Conservation (phyloP, 2,888 invertebrate genomes). For the Danaus chrysippus region DNA sequence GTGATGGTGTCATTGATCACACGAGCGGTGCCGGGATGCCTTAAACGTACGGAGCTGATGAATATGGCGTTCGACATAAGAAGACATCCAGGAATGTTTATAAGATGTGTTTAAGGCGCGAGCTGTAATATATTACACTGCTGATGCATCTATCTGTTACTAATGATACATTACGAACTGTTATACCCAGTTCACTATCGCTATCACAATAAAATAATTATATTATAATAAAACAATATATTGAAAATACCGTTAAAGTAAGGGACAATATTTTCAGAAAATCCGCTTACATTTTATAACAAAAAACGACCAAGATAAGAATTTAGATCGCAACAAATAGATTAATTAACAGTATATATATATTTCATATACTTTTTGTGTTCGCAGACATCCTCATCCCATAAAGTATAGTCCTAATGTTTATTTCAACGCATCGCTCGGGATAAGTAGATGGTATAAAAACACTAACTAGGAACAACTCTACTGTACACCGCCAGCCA, state of each 20-base stretch:
- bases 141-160: not conserved
- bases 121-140: not conserved
- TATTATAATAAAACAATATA: too few species aligned
- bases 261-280: too few species aligned
- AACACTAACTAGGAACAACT: not conserved
- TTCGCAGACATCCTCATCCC: not conserved
- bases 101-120: not conserved
- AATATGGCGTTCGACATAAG: not conserved
- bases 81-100: not conserved
- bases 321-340: too few species aligned
- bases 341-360: not conserved
- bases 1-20: not conserved
- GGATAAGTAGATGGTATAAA: not conserved
- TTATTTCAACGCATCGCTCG: constrained; percentile 11
- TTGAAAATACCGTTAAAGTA: too few species aligned
- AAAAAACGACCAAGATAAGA: too few species aligned
- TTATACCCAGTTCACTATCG: too few species aligned
- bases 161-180: too few species aligned
- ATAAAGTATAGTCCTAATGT: constrained; percentile 2
- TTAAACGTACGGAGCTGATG: not conserved
- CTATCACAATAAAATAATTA: too few species aligned
- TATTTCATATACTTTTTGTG: not conserved
- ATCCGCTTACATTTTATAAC: too few species aligned
- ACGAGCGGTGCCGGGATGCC: not conserved
- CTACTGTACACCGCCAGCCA: not conserved